phyloP scores from a whole-genome alignment of 2,797 vertebrate species.

The Molothrus ater region DNA sequence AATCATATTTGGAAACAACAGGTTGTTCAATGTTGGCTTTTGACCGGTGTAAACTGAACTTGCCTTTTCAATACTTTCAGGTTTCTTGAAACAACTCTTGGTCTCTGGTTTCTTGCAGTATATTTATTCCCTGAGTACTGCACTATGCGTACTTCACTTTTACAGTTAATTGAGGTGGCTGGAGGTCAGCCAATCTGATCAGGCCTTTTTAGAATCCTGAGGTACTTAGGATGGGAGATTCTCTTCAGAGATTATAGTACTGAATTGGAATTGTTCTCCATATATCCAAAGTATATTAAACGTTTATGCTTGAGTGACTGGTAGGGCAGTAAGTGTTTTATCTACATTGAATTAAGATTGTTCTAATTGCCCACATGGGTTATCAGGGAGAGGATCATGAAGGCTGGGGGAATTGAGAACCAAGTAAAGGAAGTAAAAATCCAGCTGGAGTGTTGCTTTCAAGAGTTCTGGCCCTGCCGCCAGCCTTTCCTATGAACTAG shows the following conservation, averaged over 20 bases:
- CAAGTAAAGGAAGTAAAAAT: not conserved
- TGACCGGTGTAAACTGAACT: not conserved
- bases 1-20: not conserved
- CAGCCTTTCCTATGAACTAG: not conserved
- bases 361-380: not conserved
- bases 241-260: not conserved
- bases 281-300: not conserved
- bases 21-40: not conserved
- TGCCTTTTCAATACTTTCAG: not conserved
- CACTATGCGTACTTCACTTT: not conserved
- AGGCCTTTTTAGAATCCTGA: not conserved
- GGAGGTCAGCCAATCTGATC: not conserved
- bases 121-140: not conserved
- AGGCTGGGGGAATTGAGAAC: not conserved
- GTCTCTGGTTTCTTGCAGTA: not conserved
- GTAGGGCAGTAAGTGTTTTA: not conserved
- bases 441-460: not conserved
- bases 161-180: not conserved
- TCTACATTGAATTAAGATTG: not conserved
- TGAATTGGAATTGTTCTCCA: not conserved
- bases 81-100: not conserved
- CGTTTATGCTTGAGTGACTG: not conserved
- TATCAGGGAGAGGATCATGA: fast-evolving
- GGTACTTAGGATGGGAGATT: not conserved
- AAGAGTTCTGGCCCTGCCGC: not conserved